Conservation (phyloP, 2,113 vertebrate species). For the Excalfactoria chinensis region DNA sequence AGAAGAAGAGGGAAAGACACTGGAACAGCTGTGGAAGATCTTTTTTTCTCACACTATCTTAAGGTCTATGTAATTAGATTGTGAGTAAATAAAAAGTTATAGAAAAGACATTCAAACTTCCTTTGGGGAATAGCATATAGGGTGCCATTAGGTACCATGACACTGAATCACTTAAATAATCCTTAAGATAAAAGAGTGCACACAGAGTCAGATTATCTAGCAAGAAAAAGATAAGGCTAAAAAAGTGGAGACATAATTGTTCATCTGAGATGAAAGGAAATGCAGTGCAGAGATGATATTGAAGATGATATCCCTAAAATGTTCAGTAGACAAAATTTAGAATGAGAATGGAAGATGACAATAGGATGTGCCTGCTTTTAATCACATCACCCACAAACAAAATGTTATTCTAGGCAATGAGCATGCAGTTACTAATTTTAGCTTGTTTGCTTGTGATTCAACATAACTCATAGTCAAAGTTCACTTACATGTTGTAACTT, state of each 20-base stretch:
- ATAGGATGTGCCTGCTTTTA: not conserved
- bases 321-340: not conserved
- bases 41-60: not conserved
- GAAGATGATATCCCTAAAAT: not conserved
- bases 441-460: not conserved
- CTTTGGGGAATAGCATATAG: not conserved
- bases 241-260: not conserved
- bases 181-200: not conserved
- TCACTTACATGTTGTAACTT: not conserved
- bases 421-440: not conserved
- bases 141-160: not conserved
- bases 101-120: not conserved
- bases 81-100: not conserved
- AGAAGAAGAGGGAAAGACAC: not conserved
- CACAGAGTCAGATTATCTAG: not conserved
- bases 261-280: not conserved
- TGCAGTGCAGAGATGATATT: not conserved
- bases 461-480: not conserved
- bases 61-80: not conserved
- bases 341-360: not conserved
- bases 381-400: not conserved
- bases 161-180: not conserved
- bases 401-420: not conserved
- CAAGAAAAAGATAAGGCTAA: not conserved
- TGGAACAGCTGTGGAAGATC: not conserved